phyloP scores from a whole-genome alignment of 2,888 invertebrate species.

The Poecilobothrus nobilitatus region DNA sequence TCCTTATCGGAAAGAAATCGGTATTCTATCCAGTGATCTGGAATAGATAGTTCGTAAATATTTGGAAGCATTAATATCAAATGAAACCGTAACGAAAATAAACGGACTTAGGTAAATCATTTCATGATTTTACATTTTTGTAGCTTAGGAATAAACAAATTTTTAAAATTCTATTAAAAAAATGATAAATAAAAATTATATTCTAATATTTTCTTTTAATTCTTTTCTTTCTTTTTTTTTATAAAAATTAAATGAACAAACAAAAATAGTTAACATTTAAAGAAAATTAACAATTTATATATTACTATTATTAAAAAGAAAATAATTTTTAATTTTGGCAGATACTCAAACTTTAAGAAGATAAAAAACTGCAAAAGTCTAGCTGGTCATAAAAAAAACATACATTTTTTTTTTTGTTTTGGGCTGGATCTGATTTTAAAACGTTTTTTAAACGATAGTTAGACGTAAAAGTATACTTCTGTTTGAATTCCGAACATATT shows the following conservation, averaged over 20 bases:
- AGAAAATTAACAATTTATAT: background rate
- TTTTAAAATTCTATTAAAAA: too few species aligned
- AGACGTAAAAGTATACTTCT: background rate
- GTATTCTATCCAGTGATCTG: too few species aligned
- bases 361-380: background rate
- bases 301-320: background rate
- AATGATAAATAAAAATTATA: too few species aligned
- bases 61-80: too few species aligned
- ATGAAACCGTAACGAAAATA: too few species aligned
- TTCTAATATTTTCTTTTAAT: background rate
- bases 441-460: background rate
- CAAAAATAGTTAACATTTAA: slow-evolving; percentile 1
- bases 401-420: background rate
- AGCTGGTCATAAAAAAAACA: background rate
- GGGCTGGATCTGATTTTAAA: background rate
- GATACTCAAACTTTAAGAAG: background rate
- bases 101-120: too few species aligned
- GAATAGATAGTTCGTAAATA: too few species aligned
- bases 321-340: background rate
- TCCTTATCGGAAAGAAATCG: too few species aligned
- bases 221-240: slow-evolving; percentile 12
- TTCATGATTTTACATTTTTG: too few species aligned
- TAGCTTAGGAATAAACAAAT: too few species aligned
- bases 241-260: slow-evolving; percentile 3
- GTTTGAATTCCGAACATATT: background rate